phyloP scores from a whole-genome alignment of 2,113 vertebrate genomes.

The Himantopus leucocephalus region DNA sequence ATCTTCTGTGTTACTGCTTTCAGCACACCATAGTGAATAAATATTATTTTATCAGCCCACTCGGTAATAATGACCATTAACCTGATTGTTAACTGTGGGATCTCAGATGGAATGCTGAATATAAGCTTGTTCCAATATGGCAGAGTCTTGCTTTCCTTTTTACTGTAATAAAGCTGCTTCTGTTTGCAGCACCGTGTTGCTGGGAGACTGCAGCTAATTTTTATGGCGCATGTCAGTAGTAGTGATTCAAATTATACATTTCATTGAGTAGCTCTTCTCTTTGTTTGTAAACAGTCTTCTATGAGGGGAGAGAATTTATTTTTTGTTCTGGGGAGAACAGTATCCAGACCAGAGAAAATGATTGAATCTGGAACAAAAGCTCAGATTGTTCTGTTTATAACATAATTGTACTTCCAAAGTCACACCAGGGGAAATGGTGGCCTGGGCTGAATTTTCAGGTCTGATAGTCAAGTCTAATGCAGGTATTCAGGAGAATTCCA shows the following conservation, averaged over 20 bases:
- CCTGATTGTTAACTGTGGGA: background rate
- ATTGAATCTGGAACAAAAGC: background rate
- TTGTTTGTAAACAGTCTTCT: conserved; percentile 19
- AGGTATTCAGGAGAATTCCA: background rate
- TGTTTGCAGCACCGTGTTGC: conserved; percentile 20
- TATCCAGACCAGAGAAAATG: background rate
- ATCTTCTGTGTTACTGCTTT: background rate
- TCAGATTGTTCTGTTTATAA: background rate
- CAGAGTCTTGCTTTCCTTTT: conserved; percentile 26
- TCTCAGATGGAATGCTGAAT: background rate
- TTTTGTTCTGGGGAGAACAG: background rate
- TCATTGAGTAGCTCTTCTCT: conserved; percentile 5
- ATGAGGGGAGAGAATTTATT: background rate
- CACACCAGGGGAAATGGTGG: background rate
- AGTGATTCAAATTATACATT: conserved; percentile 26
- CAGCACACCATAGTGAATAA: background rate
- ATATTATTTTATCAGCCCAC: background rate
- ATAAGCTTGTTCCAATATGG: conserved; percentile 22
- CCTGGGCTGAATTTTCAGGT: background rate
- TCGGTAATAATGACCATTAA: background rate
- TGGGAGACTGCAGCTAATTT: conserved; percentile 60
- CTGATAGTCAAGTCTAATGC: background rate
- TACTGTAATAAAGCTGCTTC: background rate
- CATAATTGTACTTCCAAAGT: background rate
- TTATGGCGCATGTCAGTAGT: conserved; percentile 11